Conservation (phyloP, 2,888 invertebrate species). For the Drosophila prostipennis region DNA sequence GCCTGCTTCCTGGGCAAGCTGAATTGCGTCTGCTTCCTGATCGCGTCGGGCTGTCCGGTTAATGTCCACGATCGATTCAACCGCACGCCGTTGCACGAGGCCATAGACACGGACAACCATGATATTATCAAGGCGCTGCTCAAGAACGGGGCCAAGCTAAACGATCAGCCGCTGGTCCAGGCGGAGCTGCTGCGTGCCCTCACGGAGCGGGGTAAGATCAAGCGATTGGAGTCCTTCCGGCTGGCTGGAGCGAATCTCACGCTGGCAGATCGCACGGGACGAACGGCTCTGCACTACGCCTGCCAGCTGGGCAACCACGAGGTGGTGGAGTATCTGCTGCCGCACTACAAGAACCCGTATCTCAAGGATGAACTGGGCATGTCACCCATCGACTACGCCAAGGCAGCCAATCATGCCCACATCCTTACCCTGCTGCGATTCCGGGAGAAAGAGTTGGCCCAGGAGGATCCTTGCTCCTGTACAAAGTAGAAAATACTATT, state of each 20-base stretch:
- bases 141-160: conserved; percentile 90
- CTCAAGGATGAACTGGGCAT: conserved; percentile 85
- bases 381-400: conserved; percentile 86
- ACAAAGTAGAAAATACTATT: not conserved
- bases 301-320: conserved; percentile 86
- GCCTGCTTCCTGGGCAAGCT: conserved; percentile 90
- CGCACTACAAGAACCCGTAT: conserved; percentile 83
- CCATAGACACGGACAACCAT: conserved; percentile 87
- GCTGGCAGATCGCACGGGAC: conserved; percentile 86
- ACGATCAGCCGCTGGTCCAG: conserved; percentile 85
- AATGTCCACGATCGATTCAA: conserved; percentile 90
- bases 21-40: conserved; percentile 87
- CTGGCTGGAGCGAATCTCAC: conserved; percentile 89
- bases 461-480: conserved; percentile 17
- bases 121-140: conserved; percentile 88
- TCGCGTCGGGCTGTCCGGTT: conserved; percentile 92
- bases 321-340: conserved; percentile 85
- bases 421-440: conserved; percentile 41
- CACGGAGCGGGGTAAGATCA: conserved; percentile 86
- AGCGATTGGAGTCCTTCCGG: conserved; percentile 87
- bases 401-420: conserved; percentile 44
- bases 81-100: conserved; percentile 89
- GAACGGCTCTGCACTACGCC: conserved; percentile 89
- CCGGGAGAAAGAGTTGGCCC: conserved; percentile 13
- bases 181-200: conserved; percentile 89